Percentiles rank a stretch among this genome's conserved stretches.
Evolutionary conservation across 1,140 invertebrate species (phyloP).

Genomic region (Harlomillsia oculata): DNA sequence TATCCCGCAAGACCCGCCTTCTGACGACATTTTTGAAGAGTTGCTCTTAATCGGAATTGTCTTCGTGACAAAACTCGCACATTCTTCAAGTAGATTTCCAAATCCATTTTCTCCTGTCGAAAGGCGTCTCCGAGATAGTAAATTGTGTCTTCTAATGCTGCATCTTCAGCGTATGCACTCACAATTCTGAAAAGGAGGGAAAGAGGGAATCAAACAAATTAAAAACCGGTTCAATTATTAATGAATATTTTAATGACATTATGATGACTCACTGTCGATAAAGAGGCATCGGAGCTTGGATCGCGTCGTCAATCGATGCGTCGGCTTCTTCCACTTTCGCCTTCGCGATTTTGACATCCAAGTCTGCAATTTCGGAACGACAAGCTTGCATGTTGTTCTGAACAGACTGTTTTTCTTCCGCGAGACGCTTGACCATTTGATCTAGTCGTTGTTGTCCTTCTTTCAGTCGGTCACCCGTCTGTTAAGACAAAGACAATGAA

Average conservation of each 20-base stretch:
- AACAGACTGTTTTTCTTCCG: constrained; percentile 51
- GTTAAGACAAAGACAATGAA: constrained; percentile 11
- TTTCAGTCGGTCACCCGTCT: constrained; percentile 32
- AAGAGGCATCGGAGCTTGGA: constrained; percentile 88
- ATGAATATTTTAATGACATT: not conserved
- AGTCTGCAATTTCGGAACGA: constrained; percentile 74
- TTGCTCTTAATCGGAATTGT: constrained; percentile 88
- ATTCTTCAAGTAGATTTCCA: constrained; percentile 94
- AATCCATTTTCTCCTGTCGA: constrained; percentile 80
- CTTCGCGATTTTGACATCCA: constrained; percentile 68
- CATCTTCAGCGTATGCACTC: constrained; percentile 93
- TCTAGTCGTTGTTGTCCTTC: constrained; percentile 20
- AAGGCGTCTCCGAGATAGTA: constrained; percentile 97
- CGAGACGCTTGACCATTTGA: constrained; percentile 18
- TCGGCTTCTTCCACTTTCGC: constrained; percentile 64
- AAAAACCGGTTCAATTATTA: not conserved
- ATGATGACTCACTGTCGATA: constrained; percentile 72
- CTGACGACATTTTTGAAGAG: constrained; percentile 93
- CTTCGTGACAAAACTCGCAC: constrained; percentile 85
- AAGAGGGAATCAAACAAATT: not conserved
- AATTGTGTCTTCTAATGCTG: constrained; percentile 94
- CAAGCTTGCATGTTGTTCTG: constrained; percentile 74
- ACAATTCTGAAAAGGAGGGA: constrained; percentile 58
- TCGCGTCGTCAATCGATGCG: constrained; percentile 89
- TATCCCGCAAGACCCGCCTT: constrained; percentile 71